Conservation (phyloP, 2,113 vertebrate genomes). For the Anoplopoma fimbria region DNA sequence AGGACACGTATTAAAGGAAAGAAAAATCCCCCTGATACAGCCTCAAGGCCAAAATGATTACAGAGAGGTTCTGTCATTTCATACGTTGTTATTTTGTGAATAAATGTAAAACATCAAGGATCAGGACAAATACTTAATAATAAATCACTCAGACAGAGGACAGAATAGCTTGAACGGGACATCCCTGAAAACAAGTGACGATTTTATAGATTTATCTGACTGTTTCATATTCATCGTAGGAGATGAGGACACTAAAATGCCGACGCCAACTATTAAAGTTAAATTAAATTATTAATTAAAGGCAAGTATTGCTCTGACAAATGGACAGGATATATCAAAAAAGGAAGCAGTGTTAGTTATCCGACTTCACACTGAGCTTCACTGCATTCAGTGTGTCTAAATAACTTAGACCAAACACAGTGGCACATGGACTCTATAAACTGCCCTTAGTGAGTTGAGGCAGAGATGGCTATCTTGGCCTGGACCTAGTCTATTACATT, state of each 20-base stretch:
- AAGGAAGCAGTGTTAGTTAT: neutral
- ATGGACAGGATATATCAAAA: neutral
- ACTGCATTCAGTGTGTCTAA: slow-evolving; percentile 14
- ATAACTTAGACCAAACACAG: slow-evolving; percentile 14
- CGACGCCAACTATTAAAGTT: neutral
- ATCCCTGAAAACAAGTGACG: neutral
- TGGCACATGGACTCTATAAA: slow-evolving; percentile 33
- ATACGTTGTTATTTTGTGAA: too few relatives aligned
- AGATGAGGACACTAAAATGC: neutral
- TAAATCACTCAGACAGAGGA: too few relatives aligned
- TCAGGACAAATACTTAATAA: too few relatives aligned
- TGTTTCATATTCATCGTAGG: neutral
- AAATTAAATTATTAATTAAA: neutral
- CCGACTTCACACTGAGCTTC: neutral
- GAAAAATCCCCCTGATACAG: too few relatives aligned
- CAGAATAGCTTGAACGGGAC: neutral
- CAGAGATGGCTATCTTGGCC: slow-evolving; percentile 67
- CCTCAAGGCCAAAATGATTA: too few relatives aligned
- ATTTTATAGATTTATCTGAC: neutral
- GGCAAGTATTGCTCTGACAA: neutral
- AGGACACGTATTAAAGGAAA: too few relatives aligned
- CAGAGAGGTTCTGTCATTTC: too few relatives aligned
- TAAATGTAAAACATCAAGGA: too few relatives aligned
- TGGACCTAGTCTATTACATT: slow-evolving; percentile 76
- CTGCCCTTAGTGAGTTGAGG: slow-evolving; percentile 44